Base-by-base conservation (phyloP, 2,113 vertebrate species). In the Varanus salvator region DNA sequence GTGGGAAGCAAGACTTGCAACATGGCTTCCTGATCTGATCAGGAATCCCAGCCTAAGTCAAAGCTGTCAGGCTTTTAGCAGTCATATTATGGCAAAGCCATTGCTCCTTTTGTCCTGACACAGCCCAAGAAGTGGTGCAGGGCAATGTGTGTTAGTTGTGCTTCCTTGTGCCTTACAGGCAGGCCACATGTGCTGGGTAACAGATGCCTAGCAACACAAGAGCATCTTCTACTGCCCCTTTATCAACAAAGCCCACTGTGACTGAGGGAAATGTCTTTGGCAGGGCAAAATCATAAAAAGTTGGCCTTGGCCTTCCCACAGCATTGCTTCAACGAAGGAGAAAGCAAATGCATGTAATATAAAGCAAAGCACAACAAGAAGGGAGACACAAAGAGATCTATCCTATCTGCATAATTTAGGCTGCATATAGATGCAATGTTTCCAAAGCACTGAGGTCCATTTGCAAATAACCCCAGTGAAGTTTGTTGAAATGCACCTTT, bases 211-310 rank as follows among this genome's bases (percentile, higher is more conserved):
- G 92, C 89, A 89, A 83, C 80, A 0, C 25, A 60, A 1, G 38
- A 25, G 19, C 72, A 90, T 94, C 91, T 92, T 91, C 66, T 87
- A 89, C 52, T 89, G 38, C 89, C 89, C 38, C 82, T 91, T 90
- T 85, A 84, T 21, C 64, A 94, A 72, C 68, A 78, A 92, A 72
- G 92, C 57, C 66, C 94, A 50, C 57, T 50, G 29, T 80, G 81
- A 54, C 84, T 87, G 86, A 21, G 69, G 91, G 50, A 87, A 89
- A 89, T 93, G 77, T 84, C 50, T 89, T 72, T 9, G 54, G 44
- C 64, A 90, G 69, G 29, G 89, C 69, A 83, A 84, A 64, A 78
- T 74, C 17, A 88, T 75, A 76, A 80, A 91, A 91, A 50, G 87
- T 87, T 8, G 0, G 38, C 82, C 34, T 89, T 85, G 29, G 89